phyloP scores from a whole-genome alignment of 1,140 invertebrate genomes.

The Aphis craccivora region DNA sequence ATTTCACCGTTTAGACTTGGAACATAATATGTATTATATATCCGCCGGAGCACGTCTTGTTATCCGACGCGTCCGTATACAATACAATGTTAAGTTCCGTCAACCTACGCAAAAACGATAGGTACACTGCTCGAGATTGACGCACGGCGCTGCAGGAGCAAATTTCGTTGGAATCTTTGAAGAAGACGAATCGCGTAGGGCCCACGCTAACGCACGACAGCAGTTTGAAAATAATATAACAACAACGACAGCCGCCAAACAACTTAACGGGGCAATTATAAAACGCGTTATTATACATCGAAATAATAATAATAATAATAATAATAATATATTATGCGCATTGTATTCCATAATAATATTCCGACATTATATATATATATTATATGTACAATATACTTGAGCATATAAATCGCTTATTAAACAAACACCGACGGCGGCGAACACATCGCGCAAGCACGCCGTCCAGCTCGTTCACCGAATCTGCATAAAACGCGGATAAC shows the following conservation, averaged over 20 bases:
- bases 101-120: background rate
- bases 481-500: conserved; percentile 28
- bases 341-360: conserved; percentile 22
- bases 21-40: too few species aligned
- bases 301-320: conserved; percentile 12
- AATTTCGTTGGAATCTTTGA: background rate
- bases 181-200: background rate
- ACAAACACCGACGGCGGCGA: conserved; percentile 39
- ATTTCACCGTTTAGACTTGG: too few species aligned
- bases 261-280: background rate
- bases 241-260: background rate
- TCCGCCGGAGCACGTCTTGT: too few species aligned
- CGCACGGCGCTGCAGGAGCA: background rate
- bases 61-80: background rate
- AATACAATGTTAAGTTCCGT: background rate
- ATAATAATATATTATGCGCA: background rate
- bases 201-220: background rate
- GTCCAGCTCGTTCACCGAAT: background rate
- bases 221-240: background rate
- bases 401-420: conserved; percentile 54
- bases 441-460: background rate
- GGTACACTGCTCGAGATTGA: background rate
- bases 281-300: background rate
- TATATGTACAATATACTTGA: background rate
- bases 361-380: background rate